A percentile compares a stretch with the other conserved stretches of the same genome.
These are phyloP conservation scores for Astreopora myriophthalma DNA, from an alignment of 64 coral and sea anemone species.

Conservation along the genomic window DNA sequence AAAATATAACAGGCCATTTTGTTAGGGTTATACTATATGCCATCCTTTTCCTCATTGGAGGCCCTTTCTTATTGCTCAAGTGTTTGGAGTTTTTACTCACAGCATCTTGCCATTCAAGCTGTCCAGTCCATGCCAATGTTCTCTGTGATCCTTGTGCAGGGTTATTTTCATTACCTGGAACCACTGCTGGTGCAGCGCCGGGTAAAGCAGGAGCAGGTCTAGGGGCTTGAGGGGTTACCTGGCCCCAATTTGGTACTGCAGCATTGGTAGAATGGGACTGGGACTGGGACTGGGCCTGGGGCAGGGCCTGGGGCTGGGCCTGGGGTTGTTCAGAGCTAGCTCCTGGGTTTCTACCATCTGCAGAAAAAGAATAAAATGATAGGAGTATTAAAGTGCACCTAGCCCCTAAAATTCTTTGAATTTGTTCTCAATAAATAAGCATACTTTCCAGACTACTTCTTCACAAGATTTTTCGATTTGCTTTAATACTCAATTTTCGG, in stretches of 20 bases:
- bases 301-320: neutral
- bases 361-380: too few relatives aligned
- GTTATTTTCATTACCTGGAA: neutral
- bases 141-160: conserved; percentile 17
- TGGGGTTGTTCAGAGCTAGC: neutral
- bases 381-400: neutral
- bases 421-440: too few relatives aligned
- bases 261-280: neutral
- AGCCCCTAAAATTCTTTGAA: too few relatives aligned
- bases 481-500: too few relatives aligned
- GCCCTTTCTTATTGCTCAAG: too few relatives aligned
- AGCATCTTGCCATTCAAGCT: conserved; percentile 87
- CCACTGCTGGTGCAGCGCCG: neutral
- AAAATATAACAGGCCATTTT: too few relatives aligned
- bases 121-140: conserved; percentile 75
- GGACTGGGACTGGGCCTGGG: neutral
- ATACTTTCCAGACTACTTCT: too few relatives aligned
- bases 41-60: too few relatives aligned
- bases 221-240: neutral
- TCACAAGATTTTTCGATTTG: too few relatives aligned
- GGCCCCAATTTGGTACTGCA: neutral
- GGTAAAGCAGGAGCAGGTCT: neutral
- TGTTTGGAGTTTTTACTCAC: conserved; percentile 24
- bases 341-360: neutral
- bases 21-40: too few relatives aligned